Conservation (phyloP, 2,797 vertebrate species). For the Gymnocypris eckloni region DNA sequence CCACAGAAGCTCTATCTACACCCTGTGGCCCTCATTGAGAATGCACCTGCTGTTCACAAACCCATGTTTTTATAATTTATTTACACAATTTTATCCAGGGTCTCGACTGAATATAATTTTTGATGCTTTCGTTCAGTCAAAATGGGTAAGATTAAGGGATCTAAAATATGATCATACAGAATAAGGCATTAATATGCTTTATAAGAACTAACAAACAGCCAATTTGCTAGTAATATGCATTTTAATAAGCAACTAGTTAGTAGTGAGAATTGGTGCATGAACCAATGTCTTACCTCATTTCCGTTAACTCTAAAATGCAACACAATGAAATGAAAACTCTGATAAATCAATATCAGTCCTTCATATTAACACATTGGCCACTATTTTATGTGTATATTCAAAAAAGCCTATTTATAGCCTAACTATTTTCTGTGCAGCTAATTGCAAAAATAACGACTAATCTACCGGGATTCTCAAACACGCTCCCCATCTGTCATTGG, state of each 20-base stretch:
- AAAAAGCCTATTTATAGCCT: background rate
- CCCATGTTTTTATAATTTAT: slow-evolving; percentile 34
- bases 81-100: slow-evolving; percentile 8
- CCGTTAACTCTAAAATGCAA: background rate
- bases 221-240: background rate
- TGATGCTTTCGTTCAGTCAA: background rate
- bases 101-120: background rate
- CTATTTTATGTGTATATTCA: background rate
- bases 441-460: background rate
- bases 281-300: too few relatives aligned
- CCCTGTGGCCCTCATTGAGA: slow-evolving; percentile 47
- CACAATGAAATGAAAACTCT: background rate
- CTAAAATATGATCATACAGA: background rate
- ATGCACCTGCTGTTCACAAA: slow-evolving; percentile 42
- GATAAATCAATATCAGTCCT: background rate
- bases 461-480: background rate
- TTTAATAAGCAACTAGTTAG: background rate
- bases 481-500: background rate
- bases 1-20: slow-evolving; percentile 46
- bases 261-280: too few relatives aligned
- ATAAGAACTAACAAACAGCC: background rate
- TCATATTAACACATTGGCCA: background rate
- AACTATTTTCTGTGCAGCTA: background rate
- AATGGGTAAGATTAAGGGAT: background rate
- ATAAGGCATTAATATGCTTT: background rate